Base-by-base conservation (phyloP, 2,888 invertebrate genomes). In the Dynastes maya region DNA sequence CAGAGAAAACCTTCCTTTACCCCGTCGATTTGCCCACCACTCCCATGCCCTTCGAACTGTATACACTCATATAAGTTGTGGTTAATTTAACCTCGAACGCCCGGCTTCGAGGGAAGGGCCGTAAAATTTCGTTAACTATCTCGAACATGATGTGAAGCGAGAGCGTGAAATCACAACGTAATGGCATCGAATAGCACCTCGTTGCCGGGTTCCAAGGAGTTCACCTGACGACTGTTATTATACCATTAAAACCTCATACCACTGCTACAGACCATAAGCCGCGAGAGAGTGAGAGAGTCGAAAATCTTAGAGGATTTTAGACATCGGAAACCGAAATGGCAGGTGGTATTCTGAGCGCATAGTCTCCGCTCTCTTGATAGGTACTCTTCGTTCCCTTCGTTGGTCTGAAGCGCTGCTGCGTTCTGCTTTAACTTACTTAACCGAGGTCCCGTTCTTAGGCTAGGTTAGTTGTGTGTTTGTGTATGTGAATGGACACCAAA, bases 141-240 rank as follows among this genome's bases (percentile, higher is more conserved):
- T 74, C 67, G 72, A 64, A 75, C 63, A 58, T 76, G 76, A 68
- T 67, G 76, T 67, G 76, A 68, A 67, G 76, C 55, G 67, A 75
- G 75, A 67, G 78, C 58, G 78, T 70, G 78, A 75, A 78, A 78
- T 78, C 78, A 75, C 78, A 55, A 55, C 55, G 78, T 72, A 78
- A 76, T 74, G 76, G 67, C 76, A 74, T 63, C 55, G 74, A 76
- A 75, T 74, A 70, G 75, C 75, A 78, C 74, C 74, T 78, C 78
- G 75, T 78, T 78, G 78, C 76, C 78, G 76, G 45, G 65, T 75
- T 78, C 78, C 76, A 70, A 63, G 71, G 78, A 67, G 77, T 80
- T 81, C 78, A 80, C 82, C 79, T 81, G 79, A 79, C 80, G 77
- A 76, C 79, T 79, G 79, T 81, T 82, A 81, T 81, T 82, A 82